These are phyloP conservation scores for Neogale vison DNA, from an alignment of 2,113 vertebrate species.

Conservation along the genomic window DNA sequence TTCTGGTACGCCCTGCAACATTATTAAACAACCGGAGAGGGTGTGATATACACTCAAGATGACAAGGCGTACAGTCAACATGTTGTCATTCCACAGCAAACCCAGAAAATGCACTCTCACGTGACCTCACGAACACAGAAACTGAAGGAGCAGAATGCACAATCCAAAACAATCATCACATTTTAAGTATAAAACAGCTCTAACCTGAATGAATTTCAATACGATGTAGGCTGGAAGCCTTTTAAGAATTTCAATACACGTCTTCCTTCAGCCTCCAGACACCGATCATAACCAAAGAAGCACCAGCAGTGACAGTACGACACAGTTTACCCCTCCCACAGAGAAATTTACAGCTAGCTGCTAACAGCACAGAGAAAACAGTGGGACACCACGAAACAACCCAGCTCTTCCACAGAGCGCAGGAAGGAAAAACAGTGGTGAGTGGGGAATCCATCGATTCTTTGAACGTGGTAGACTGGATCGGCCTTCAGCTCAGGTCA, in stretches of 20 bases:
- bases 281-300: background rate
- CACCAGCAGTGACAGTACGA: background rate
- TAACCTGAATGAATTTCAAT: background rate
- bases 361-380: background rate
- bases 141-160: background rate
- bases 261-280: background rate
- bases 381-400: background rate
- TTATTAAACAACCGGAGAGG: background rate
- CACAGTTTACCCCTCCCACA: no score
- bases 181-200: background rate
- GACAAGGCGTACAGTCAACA: background rate
- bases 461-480: background rate
- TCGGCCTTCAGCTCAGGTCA: no score
- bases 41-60: background rate
- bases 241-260: background rate
- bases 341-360: no score
- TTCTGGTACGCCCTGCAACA: background rate
- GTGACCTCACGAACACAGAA: background rate
- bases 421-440: background rate
- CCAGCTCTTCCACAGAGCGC: background rate
- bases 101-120: background rate
- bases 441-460: background rate
- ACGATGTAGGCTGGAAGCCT: background rate
- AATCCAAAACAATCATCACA: background rate
- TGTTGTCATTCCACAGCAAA: background rate